Evolutionary conservation across 2,888 invertebrate genomes (phyloP), one percentile per base, ranked within the genome.

Genomic region (Ochropleura leucogaster): DNA sequence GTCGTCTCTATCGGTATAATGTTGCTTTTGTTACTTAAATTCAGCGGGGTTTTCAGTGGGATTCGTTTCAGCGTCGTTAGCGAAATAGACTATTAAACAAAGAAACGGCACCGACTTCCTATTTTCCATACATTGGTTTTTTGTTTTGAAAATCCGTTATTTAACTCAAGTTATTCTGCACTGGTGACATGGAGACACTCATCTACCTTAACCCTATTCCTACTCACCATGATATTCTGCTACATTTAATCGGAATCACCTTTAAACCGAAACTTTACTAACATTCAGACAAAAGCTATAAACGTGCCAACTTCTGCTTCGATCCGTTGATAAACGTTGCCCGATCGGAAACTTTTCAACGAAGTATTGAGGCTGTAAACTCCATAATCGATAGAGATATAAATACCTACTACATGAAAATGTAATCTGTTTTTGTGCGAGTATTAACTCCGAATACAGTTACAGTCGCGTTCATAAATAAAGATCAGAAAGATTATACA

Each of bases 251-350:
- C 64, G 44, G 57, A 65, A 40, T 80, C 68, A 49, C 81, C 84
- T 80, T 68, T 44, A 70, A 40, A 70, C 14, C 14, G 47, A 80
- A 81, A 80, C 68, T 74, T 68, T 63, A 65, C 65, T 60, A 77
- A 72, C 51, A 47, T 82, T 82, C 69, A 85, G 77, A 82, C 77
- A 77, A 85, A 85, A 82, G 82, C 77, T 72, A 82, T 85, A 82
- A 85, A 68, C 82, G 82, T 72, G 67, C 72, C 85, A 82, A 82
- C 70, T 82, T 68, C 67, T 44, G 66, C 66, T 62, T 67, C 66
- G 64, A 72, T 68, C 69, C 82, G 67, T 70, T 82, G 82, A 85
- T 85, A 82, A 82, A 82, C 85, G 72, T 53, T 65, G 57, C 72
- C 63, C 70, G 59, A 77, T 82, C 57, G 44, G 20, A 77, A 85